Evolutionary conservation across 64 coral and sea anemone species (phyloP).

Genomic region (Stylophora pistillata): DNA sequence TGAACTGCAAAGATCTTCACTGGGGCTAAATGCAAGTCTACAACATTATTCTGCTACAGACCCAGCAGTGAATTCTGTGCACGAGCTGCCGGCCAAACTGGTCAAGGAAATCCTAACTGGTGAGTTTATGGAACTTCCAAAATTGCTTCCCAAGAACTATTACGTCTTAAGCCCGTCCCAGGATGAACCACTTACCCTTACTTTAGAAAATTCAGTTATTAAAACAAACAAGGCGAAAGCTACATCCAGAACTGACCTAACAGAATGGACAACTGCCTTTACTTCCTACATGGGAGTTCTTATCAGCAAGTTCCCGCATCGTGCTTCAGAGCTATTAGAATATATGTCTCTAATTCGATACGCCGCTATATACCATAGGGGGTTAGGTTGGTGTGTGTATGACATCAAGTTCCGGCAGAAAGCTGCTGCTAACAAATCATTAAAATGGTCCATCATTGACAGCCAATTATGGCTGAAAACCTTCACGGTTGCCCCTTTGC

Average conservation of each 20-base stretch:
- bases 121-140: not conserved
- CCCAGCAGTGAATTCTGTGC: slow-evolving; percentile 17
- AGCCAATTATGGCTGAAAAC: too few relatives aligned
- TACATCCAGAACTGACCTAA: not conserved
- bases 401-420: slow-evolving; percentile 7
- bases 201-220: slow-evolving; percentile 6
- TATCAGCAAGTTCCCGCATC: not conserved
- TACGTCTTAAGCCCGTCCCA: not conserved
- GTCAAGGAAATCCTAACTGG: slow-evolving; percentile 14
- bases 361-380: not conserved
- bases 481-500: not conserved
- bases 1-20: too few relatives aligned
- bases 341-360: slow-evolving; percentile 1
- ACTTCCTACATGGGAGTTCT: not conserved
- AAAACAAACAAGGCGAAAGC: not conserved
- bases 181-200: not conserved
- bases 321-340: not conserved
- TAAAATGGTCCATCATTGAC: not conserved
- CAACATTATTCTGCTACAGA: too few relatives aligned
- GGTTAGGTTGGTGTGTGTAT: not conserved
- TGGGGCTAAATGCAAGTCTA: too few relatives aligned
- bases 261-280: not conserved
- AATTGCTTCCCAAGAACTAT: not conserved
- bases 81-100: slow-evolving; percentile 25
- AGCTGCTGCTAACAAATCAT: not conserved